Evolutionary conservation across 2,113 vertebrate species (phyloP).

Genomic region (Bubalus kerabau): DNA sequence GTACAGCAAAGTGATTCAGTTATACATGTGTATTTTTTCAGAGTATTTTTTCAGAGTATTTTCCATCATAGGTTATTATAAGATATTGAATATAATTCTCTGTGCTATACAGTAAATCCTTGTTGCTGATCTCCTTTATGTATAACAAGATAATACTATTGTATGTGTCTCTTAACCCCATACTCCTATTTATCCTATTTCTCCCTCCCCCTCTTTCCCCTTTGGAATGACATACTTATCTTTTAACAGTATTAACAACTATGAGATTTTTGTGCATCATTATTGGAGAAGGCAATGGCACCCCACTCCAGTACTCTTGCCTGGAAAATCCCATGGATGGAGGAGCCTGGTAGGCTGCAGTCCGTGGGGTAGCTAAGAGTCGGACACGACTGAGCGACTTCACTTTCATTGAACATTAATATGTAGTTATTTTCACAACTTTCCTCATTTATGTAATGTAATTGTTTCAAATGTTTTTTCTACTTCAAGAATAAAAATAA

Average conservation of each 20-base stretch:
- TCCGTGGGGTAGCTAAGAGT: too few relatives aligned
- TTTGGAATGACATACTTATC: neutral
- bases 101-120: neutral
- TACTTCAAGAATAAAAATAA: conserved; percentile 27
- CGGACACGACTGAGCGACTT: too few relatives aligned
- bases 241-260: neutral
- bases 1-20: neutral
- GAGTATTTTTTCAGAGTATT: neutral
- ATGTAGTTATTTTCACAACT: neutral
- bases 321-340: too few relatives aligned
- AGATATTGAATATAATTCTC: neutral
- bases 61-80: neutral
- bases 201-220: neutral
- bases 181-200: neutral
- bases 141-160: neutral
- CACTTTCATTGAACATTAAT: neutral
- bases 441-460: neutral
- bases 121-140: neutral
- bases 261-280: neutral
- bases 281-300: neutral
- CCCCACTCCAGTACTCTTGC: too few relatives aligned
- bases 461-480: conserved; percentile 29
- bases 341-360: too few relatives aligned
- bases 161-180: neutral
- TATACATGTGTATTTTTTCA: neutral